Conservation (phyloP, 2,888 invertebrate genomes). For the Drosophila lutescens region DNA sequence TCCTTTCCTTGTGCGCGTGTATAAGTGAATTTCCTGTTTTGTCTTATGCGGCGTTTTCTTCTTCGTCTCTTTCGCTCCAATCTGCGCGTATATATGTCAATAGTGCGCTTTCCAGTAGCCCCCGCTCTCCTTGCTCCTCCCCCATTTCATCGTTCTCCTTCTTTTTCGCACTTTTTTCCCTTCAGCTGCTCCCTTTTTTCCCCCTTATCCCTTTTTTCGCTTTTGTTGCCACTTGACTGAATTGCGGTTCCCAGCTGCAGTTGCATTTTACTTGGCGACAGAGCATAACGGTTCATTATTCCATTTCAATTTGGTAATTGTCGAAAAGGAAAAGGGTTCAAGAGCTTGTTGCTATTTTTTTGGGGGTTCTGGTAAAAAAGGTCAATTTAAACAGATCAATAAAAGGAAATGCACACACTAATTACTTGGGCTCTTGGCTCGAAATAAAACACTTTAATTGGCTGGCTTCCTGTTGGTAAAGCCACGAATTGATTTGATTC, state of each 20-base stretch:
- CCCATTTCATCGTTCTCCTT: slow-evolving; percentile 35
- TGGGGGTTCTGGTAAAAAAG: slow-evolving; percentile 31
- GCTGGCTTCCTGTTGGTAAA: slow-evolving; percentile 7
- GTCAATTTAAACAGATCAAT: slow-evolving; percentile 39
- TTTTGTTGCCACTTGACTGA: slow-evolving; percentile 74
- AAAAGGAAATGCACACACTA: slow-evolving; percentile 18
- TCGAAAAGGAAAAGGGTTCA: slow-evolving; percentile 1
- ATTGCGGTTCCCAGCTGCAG: slow-evolving; percentile 62
- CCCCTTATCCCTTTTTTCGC: slow-evolving; percentile 35
- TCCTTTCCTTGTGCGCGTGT: slow-evolving; percentile 54
- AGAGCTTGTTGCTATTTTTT: slow-evolving; percentile 22
- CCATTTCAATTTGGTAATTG: slow-evolving; percentile 34
- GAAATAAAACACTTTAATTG: slow-evolving; percentile 7
- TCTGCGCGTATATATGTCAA: slow-evolving; percentile 81
- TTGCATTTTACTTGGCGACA: slow-evolving; percentile 48
- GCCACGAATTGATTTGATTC: slow-evolving; percentile 21
- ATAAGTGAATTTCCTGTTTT: slow-evolving; percentile 79
- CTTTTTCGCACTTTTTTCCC: slow-evolving; percentile 44
- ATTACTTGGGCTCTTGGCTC: slow-evolving; percentile 11
- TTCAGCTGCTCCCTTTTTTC: slow-evolving; percentile 59
- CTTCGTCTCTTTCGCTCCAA: slow-evolving; percentile 25
- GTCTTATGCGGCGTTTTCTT: slow-evolving; percentile 76
- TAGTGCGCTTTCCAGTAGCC: slow-evolving; percentile 82
- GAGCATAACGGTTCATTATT: slow-evolving; percentile 41
- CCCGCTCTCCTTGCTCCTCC: slow-evolving; percentile 29